These are phyloP conservation scores for Pteropus rufus DNA, from an alignment of 2,797 vertebrate species.

Conservation along the genomic window DNA sequence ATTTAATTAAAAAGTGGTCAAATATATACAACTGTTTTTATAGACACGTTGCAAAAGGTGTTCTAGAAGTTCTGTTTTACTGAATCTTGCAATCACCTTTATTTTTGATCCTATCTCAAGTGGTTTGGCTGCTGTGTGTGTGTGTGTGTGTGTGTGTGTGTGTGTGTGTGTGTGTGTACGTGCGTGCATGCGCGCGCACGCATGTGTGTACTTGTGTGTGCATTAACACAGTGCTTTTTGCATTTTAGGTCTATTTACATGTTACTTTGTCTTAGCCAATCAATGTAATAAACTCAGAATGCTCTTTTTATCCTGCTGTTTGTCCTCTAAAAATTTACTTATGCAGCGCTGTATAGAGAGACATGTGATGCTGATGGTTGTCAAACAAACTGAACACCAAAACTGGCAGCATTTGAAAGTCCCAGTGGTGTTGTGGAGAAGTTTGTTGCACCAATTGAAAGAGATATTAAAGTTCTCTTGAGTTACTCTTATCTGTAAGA, in stretches of 20 bases:
- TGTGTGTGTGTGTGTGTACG: rapidly evolving
- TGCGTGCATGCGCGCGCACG: too few species aligned
- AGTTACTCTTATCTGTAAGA: neutral
- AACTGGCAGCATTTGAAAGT: neutral
- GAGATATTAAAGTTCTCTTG: neutral
- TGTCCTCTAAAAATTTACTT: neutral
- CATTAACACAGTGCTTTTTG: neutral
- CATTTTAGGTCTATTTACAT: neutral
- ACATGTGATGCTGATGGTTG: neutral
- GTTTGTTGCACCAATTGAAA: neutral
- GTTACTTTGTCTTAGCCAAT: neutral
- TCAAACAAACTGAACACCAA: neutral
- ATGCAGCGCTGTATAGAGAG: neutral
- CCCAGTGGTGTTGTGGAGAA: neutral
- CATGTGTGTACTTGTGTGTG: neutral
- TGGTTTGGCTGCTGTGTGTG: neutral
- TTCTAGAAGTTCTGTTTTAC: conserved; percentile 16
- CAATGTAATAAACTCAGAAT: neutral
- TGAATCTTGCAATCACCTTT: neutral
- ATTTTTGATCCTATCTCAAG: neutral
- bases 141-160: neutral
- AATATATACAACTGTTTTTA: neutral
- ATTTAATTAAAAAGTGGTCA: conserved; percentile 12
- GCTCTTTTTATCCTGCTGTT: neutral
- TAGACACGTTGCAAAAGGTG: neutral